These are phyloP conservation scores for Norana najaformis DNA, from an alignment of 2,888 invertebrate genomes.

Conservation along the genomic window DNA sequence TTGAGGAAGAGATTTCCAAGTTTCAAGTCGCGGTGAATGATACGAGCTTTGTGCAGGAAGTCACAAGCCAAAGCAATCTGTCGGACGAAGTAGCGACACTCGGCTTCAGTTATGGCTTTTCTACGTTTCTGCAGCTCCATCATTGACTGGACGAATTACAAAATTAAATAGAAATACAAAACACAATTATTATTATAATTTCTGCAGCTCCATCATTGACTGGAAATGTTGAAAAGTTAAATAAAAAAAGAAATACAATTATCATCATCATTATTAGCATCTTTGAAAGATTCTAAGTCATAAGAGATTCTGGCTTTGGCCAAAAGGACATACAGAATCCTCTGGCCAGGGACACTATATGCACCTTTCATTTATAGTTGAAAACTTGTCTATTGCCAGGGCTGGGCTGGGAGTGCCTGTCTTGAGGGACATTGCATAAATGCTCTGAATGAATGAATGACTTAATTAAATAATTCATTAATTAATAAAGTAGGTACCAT, in stretches of 20 bases:
- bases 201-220: constrained; percentile 71
- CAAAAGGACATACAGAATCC: too few relatives aligned
- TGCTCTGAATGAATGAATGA: too few relatives aligned
- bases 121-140: constrained; percentile 97
- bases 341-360: too few relatives aligned
- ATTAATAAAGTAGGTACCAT: too few relatives aligned
- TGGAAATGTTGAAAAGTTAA: constrained; percentile 36
- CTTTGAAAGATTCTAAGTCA: background rate
- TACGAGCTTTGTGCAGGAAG: constrained; percentile 86
- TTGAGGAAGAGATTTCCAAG: constrained; percentile 96
- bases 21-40: constrained; percentile 97
- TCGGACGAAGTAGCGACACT: constrained; percentile 91
- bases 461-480: too few relatives aligned
- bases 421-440: too few relatives aligned
- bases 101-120: constrained; percentile 91
- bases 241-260: background rate
- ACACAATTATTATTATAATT: background rate
- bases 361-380: too few relatives aligned
- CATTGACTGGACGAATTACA: constrained; percentile 63
- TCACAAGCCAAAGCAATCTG: constrained; percentile 79
- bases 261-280: background rate
- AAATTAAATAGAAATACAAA: background rate
- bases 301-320: too few relatives aligned
- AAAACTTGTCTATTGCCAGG: too few relatives aligned
- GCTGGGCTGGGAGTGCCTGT: too few relatives aligned